Conservation (phyloP, 2,797 vertebrate species). For the Sternarchorhynchus goeldii region DNA sequence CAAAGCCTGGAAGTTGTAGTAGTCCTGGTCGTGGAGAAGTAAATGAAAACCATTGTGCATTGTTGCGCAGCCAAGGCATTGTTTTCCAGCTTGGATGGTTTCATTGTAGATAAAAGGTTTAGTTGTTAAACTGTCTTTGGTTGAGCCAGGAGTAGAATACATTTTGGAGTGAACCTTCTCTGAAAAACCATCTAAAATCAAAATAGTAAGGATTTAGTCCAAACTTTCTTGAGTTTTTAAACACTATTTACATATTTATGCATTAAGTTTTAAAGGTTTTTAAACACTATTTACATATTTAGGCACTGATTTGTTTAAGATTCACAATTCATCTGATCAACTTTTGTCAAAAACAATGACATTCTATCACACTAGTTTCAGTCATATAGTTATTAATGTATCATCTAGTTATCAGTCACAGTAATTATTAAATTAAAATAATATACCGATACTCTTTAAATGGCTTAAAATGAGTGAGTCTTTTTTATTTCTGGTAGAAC, state of each 20-base stretch:
- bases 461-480: too few relatives aligned
- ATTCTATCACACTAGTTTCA: background rate
- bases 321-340: background rate
- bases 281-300: constrained; percentile 1
- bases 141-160: constrained; percentile 15
- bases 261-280: background rate
- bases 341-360: background rate
- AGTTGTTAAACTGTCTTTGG: constrained; percentile 35
- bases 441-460: too few relatives aligned
- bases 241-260: background rate
- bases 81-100: constrained; percentile 18
- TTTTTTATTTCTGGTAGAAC: background rate
- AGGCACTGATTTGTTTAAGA: background rate
- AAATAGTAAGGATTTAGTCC: constrained; percentile 9
- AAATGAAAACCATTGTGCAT: constrained; percentile 10
- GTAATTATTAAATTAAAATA: too few relatives aligned
- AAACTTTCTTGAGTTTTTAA: constrained; percentile 18
- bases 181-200: background rate
- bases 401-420: too few relatives aligned
- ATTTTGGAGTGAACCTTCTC: constrained; percentile 31
- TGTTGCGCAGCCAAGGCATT: background rate
- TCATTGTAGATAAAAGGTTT: constrained; percentile 48
- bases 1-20: constrained; percentile 12
- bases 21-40: background rate
- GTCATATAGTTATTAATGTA: too few relatives aligned